Base-by-base conservation (phyloP, 1,140 invertebrate species). In the Drosophila repletoides region DNA sequence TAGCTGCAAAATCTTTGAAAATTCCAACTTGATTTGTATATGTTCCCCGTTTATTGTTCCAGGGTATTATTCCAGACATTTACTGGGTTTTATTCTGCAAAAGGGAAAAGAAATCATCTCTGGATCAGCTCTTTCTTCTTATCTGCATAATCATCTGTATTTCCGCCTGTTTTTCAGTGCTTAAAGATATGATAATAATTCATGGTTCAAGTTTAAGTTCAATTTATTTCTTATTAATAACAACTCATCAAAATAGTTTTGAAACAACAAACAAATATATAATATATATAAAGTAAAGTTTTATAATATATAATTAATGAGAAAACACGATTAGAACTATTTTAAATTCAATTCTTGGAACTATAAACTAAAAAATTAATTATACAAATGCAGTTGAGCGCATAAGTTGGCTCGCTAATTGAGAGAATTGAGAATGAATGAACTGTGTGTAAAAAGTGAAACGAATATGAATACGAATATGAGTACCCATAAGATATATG, bases 391-490 rank as follows among this genome's bases (percentile, higher is more conserved):
- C 21, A 31, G 9, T 22, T 5, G 17, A 12, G 6, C 10, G 63
- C 53, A 49, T 66, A 59, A 19, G 45, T 17, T 49, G 34, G 26
- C 33, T 43, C 43, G 36, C 43, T 51, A 60, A 66, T 66, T 60
- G 22, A 58, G 34, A 17, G 3, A 33, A 64, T 40, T 17, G 9
- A 14, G 14, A 14, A 5, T 5, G 4, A 22, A 15, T 34, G 21
- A 9, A 34, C n/a, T n/a, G 45, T 22, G 58, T 26, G 45, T 12
- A 21, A 31, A 43, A 33, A 48, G 22, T 29, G 29, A 15, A 40
- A 5, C 15, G 33, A 15, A 58, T 41, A 26, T 31, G 34, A 22
- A 26, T 41, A 15, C 22, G 6, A 9, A 22, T 53, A 29, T n/a
- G 21, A 53, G 22, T 31, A 21, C 17, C 31, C 51, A 21, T 43